phyloP scores from a whole-genome alignment of 1,140 invertebrate genomes.

The Bombus difficillimus region DNA sequence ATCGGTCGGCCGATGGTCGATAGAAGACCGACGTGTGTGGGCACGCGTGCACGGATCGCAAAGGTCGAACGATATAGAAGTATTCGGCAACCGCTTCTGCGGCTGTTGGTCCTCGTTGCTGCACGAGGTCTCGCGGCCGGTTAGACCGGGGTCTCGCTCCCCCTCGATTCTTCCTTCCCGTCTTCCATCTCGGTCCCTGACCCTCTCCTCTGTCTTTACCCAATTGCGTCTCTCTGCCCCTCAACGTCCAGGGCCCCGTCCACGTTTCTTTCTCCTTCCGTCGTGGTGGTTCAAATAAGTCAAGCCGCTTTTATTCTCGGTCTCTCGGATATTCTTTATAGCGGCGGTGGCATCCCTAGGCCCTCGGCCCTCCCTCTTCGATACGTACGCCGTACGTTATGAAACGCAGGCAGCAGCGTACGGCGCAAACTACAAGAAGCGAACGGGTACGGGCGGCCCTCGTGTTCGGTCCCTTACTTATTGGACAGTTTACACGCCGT shows the following conservation, averaged over 20 bases:
- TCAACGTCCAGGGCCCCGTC: conserved; percentile 8
- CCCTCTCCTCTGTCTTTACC: conserved; percentile 20
- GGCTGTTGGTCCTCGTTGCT: conserved; percentile 36
- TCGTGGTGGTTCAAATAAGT: conserved; percentile 77
- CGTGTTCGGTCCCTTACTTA: conserved; percentile 78
- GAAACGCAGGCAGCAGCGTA: conserved; percentile 57
- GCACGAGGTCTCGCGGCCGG: conserved; percentile 39
- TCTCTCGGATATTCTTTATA: conserved; percentile 78
- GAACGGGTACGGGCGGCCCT: conserved; percentile 66
- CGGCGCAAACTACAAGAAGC: conserved; percentile 73
- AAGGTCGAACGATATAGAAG: conserved; percentile 76
- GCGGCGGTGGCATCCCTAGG: conserved; percentile 48
- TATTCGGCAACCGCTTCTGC: conserved; percentile 72
- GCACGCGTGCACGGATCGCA: conserved; percentile 73
- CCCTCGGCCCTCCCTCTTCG: background rate
- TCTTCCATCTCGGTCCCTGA: conserved; percentile 9
- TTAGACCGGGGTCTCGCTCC: conserved; percentile 1
- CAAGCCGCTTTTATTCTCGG: conserved; percentile 78
- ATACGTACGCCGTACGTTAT: conserved; percentile 66
- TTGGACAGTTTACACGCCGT: conserved; percentile 80
- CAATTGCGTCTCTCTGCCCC: conserved; percentile 2
- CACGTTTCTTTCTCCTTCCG: conserved; percentile 48
- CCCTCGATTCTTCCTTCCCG: conserved; percentile 4
- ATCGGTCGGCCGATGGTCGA: conserved; percentile 6
- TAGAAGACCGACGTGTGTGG: conserved; percentile 70